Conservation (phyloP, 2,888 invertebrate species). For the Hydriomena furcata region DNA sequence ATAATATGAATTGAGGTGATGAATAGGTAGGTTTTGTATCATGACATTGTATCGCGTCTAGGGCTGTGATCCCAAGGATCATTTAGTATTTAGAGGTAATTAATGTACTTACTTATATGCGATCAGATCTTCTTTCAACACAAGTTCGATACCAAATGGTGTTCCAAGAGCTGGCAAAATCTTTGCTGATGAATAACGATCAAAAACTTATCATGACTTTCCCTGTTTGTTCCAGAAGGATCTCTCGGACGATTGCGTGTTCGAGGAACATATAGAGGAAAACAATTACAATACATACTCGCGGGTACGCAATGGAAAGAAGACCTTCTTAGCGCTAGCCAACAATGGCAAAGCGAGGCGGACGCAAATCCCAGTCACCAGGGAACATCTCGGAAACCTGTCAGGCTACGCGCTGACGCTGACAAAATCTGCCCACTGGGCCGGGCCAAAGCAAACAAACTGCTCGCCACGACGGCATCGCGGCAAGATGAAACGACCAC, state of each 20-base stretch:
- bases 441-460: conserved; percentile 60
- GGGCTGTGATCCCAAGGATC: not conserved
- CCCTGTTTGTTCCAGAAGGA: conserved; percentile 90
- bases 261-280: conserved; percentile 93
- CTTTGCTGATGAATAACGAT: not conserved
- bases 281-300: conserved; percentile 94
- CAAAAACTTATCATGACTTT: conserved; percentile 45
- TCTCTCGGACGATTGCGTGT: conserved; percentile 92
- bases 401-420: conserved; percentile 89
- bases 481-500: conserved; percentile 72
- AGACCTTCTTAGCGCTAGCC: conserved; percentile 91
- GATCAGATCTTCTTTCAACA: too few species aligned
- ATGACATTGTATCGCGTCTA: not conserved
- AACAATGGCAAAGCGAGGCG: conserved; percentile 88
- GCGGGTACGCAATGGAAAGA: conserved; percentile 85
- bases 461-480: conserved; percentile 71
- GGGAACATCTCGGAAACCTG: conserved; percentile 86
- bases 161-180: too few species aligned
- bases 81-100: too few species aligned
- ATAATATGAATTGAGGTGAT: too few species aligned
- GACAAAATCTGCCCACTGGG: conserved; percentile 59
- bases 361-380: conserved; percentile 87
- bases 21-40: too few species aligned
- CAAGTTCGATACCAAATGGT: too few species aligned
- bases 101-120: too few species aligned